Conservation (phyloP, 1,140 invertebrate species). For the Helicoverpa armigera region DNA sequence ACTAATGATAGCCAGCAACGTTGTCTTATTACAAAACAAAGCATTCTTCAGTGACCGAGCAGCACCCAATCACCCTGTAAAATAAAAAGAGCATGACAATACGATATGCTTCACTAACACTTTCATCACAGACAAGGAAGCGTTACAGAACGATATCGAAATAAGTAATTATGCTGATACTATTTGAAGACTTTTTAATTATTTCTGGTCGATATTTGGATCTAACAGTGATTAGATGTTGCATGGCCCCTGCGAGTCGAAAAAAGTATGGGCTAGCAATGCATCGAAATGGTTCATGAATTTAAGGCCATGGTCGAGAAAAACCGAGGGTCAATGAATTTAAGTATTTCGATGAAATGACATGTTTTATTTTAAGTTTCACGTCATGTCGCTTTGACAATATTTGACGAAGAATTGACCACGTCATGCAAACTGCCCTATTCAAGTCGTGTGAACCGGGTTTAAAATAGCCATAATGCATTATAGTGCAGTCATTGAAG, state of each 20-base stretch:
- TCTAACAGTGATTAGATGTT: too few relatives aligned
- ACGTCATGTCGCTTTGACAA: neutral
- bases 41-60: neutral
- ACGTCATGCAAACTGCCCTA: neutral
- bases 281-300: too few relatives aligned
- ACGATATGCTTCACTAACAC: slow-evolving; percentile 25
- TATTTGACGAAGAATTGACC: slow-evolving; percentile 6
- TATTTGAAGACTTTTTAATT: neutral
- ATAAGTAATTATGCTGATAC: slow-evolving; percentile 13
- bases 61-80: slow-evolving; percentile 7
- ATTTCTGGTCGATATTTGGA: neutral
- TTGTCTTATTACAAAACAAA: slow-evolving; percentile 10
- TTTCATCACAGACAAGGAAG: slow-evolving; percentile 22
- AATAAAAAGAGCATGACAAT: slow-evolving; percentile 37
- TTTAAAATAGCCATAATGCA: slow-evolving; percentile 1
- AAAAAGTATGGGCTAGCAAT: too few relatives aligned
- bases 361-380: neutral
- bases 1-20: neutral
- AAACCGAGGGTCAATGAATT: too few relatives aligned
- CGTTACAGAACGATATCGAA: slow-evolving; percentile 29
- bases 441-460: neutral
- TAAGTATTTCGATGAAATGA: neutral
- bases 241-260: too few relatives aligned
- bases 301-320: too few relatives aligned
- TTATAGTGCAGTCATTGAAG: too few relatives aligned